Evolutionary conservation across 2,797 vertebrate genomes (phyloP), one percentile per base, ranked within the genome.

Genomic region (Microctenopoma steveboyesi): DNA sequence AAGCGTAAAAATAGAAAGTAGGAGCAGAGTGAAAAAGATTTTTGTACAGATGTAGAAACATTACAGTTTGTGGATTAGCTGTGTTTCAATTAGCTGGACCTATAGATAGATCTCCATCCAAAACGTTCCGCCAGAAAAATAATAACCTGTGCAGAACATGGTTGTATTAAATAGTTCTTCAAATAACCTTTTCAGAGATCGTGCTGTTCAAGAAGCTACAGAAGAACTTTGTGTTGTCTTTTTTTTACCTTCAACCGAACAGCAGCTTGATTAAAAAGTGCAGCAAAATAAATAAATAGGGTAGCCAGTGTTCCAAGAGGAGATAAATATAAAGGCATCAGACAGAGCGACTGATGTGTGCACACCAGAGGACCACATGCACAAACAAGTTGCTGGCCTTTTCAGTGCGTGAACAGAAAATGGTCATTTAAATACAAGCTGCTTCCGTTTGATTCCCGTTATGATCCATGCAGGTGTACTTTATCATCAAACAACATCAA

Each of bases 1-100:
- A 35, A 64, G 35, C 65, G 42, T 37, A 70, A 66, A 4, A 82
- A 83, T 64, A 61, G 27, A 63, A 76, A 78, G 47, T 47, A 64
- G 55, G 6, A 64, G 7, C 11, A n/a, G 27, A 6, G 25, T 64
- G 4, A 53, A 64, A 47, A 28, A 6, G 3, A 30, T 22, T 57
- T 52, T 3, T 13, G 4, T 55, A 25, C 7, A 50, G 13, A 53
- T 42, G 22, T 42, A 51, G 9, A 72, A 69, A 50, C 35, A 60
- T 11, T 59, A 27, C 28, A 69, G 66, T 71, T 13, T 7, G 7
- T 35, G 60, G 58, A 67, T 64, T 45, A 53, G 25, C 7, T 18
- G 33, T 2, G 0, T 56, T 72, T 30, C 16, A 58, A 35, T 45
- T 1, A 47, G 27, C 16, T 18, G 12, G 1, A 27, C 16, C 39